These are phyloP conservation scores for Lepeophtheirus nordmannii DNA, from an alignment of 2,888 invertebrate species.

Conservation along the genomic window DNA sequence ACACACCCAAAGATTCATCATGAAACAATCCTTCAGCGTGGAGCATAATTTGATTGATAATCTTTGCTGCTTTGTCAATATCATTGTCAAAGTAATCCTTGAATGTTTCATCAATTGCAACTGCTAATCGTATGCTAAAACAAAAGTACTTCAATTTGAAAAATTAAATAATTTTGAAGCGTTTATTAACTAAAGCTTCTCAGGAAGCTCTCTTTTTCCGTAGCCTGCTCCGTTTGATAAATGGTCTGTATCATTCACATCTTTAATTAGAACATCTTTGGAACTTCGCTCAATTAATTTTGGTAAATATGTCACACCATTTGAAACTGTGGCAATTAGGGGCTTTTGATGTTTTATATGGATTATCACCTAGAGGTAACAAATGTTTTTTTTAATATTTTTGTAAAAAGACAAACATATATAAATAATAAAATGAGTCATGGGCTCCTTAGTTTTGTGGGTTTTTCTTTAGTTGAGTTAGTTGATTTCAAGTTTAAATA, in stretches of 20 bases:
- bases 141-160: no score
- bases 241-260: neutral
- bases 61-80: neutral
- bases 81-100: neutral
- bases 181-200: neutral
- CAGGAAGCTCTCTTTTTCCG: neutral
- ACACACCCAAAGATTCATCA: neutral
- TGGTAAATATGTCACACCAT: neutral
- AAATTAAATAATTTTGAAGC: no score
- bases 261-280: neutral
- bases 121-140: neutral
- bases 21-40: neutral
- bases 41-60: constrained; percentile 1
- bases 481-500: no score
- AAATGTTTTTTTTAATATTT: no score
- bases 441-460: no score
- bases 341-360: neutral
- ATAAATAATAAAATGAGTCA: no score
- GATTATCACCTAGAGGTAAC: neutral
- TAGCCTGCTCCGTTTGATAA: neutral
- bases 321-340: neutral
- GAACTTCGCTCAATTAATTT: neutral
- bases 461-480: no score
- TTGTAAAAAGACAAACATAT: no score
- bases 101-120: neutral